phyloP scores from a whole-genome alignment of 2,113 vertebrate species.

The Caranx melampygus region DNA sequence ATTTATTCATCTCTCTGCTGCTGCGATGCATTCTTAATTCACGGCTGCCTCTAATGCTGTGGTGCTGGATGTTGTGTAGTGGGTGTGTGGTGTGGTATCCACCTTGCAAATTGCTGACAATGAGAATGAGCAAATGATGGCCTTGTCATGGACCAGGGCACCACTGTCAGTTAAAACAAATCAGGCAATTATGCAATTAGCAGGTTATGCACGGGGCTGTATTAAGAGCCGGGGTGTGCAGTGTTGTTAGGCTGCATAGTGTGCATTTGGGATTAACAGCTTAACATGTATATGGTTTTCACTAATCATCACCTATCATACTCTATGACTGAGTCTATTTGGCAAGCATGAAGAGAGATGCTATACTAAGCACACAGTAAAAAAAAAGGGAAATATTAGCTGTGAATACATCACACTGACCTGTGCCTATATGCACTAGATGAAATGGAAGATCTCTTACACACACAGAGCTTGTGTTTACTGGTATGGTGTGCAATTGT shows the following conservation, averaged over 20 bases:
- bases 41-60: slow-evolving; percentile 48
- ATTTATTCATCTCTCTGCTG: slow-evolving; percentile 87
- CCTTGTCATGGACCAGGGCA: slow-evolving; percentile 89
- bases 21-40: slow-evolving; percentile 69
- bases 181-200: slow-evolving; percentile 87
- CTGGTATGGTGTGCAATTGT: background rate
- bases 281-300: slow-evolving; percentile 68
- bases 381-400: slow-evolving; percentile 16
- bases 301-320: slow-evolving; percentile 72
- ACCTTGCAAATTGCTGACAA: slow-evolving; percentile 92
- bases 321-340: slow-evolving; percentile 48
- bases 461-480: slow-evolving; percentile 9
- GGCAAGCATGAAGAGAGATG: slow-evolving; percentile 24
- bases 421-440: slow-evolving; percentile 6
- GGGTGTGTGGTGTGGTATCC: slow-evolving; percentile 67
- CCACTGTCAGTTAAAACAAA: slow-evolving; percentile 88
- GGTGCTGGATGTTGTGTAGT: slow-evolving; percentile 53
- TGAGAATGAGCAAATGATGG: slow-evolving; percentile 91
- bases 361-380: background rate
- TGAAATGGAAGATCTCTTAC: slow-evolving; percentile 24
- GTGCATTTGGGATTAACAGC: slow-evolving; percentile 70
- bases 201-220: slow-evolving; percentile 80
- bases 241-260: slow-evolving; percentile 58
- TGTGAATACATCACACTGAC: slow-evolving; percentile 26
- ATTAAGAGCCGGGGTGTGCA: slow-evolving; percentile 65